These are phyloP conservation scores for Coryphaenoides rupestris DNA, from an alignment of 2,113 vertebrate genomes.

Conservation along the genomic window DNA sequence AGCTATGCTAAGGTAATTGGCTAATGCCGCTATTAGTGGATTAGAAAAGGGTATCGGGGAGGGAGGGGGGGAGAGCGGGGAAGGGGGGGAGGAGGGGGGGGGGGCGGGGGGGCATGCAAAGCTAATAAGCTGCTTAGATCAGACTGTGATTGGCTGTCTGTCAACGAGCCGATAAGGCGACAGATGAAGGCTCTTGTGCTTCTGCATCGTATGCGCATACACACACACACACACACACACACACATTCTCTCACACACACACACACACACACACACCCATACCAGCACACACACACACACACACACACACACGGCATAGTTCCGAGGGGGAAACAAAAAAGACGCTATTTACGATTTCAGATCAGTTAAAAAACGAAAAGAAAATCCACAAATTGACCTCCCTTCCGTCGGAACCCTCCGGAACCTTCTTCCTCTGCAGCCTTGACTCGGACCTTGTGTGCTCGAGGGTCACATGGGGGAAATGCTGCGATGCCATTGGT, in stretches of 20 bases:
- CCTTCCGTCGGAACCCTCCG: no score
- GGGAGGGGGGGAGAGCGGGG: no score
- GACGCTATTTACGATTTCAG: no score
- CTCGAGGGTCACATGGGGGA: no score
- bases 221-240: constrained; percentile 4
- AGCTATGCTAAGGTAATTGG: constrained; percentile 59
- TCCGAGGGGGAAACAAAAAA: no score
- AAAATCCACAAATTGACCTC: no score
- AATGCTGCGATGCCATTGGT: no score
- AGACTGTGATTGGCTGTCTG: constrained; percentile 59
- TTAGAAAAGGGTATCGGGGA: constrained; percentile 58
- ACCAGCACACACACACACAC: neutral
- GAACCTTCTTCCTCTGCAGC: no score
- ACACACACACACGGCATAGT: constrained; percentile 19
- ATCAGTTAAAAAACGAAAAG: no score
- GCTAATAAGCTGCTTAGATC: constrained; percentile 70
- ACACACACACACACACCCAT: constrained; percentile 10
- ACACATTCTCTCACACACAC: neutral
- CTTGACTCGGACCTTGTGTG: no score
- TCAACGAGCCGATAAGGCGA: constrained; percentile 57
- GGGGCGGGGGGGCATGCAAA: constrained; percentile 47
- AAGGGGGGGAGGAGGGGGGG: no score
- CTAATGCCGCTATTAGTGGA: constrained; percentile 61
- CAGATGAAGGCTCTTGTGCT: constrained; percentile 15
- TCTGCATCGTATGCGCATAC: neutral